Percentiles rank a stretch among this genome's conserved stretches.
These are phyloP conservation scores for Pherbina coryleti DNA, from an alignment of 2,888 invertebrate species.

Conservation along the genomic window DNA sequence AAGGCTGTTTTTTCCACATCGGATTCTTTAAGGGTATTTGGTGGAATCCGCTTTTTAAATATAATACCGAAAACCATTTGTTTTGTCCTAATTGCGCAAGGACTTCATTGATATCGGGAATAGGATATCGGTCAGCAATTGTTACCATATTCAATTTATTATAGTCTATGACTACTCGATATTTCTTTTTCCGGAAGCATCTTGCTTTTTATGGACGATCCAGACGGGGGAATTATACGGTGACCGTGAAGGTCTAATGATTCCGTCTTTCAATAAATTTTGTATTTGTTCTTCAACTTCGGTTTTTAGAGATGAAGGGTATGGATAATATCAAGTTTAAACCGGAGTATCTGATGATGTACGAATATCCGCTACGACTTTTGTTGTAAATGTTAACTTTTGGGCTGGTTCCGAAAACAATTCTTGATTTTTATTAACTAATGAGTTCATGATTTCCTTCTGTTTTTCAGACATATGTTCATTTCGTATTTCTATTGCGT, in stretches of 20 bases:
- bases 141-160: constrained; percentile 33
- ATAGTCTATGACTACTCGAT: constrained; percentile 36
- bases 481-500: no score
- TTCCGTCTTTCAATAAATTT: no score
- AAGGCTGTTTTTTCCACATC: no score
- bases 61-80: neutral
- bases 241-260: no score
- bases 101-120: constrained; percentile 39
- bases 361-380: constrained; percentile 33
- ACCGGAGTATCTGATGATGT: constrained; percentile 30
- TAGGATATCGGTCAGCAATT: constrained; percentile 33
- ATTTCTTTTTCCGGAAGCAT: constrained; percentile 21
- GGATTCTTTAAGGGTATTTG: no score
- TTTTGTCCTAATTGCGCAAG: constrained; percentile 12
- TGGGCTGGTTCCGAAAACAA: no score
- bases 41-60: constrained; percentile 14
- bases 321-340: constrained; percentile 35
- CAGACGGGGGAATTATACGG: no score
- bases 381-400: constrained; percentile 34
- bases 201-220: constrained; percentile 34
- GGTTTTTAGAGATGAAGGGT: no score
- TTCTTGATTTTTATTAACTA: no score
- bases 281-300: no score
- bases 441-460: no score
- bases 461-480: no score